These are phyloP conservation scores for Xylocampa areola DNA, from an alignment of 2,888 invertebrate genomes.

Conservation along the genomic window DNA sequence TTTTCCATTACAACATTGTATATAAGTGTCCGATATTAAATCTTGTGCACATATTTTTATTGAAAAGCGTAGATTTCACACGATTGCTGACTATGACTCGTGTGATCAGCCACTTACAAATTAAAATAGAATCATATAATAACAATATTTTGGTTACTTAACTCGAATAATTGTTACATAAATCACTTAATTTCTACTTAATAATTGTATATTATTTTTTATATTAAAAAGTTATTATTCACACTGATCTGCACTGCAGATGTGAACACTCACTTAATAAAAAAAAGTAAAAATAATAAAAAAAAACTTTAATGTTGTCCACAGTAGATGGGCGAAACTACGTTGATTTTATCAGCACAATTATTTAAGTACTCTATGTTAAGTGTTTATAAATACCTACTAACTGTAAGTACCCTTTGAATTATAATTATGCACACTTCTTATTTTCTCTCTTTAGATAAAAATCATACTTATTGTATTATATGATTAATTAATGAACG, in stretches of 20 bases:
- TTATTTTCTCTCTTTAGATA: no score
- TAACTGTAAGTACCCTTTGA: no score
- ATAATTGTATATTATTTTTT: conserved; percentile 19
- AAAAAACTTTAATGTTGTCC: not conserved
- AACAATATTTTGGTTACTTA: conserved; percentile 31
- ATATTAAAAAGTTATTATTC: conserved; percentile 11
- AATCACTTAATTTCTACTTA: conserved; percentile 56
- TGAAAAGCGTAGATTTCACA: no score
- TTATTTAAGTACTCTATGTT: not conserved
- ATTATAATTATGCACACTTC: no score
- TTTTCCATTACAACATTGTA: conserved; percentile 18
- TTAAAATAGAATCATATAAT: not conserved
- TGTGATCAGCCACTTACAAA: conserved; percentile 2
- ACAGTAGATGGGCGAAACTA: not conserved
- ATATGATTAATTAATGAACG: no score
- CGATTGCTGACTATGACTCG: not conserved
- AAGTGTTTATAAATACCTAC: no score
- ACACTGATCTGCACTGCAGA: conserved; percentile 10
- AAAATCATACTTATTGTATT: no score
- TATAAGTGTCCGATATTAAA: conserved; percentile 9
- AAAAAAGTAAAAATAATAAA: conserved; percentile 28
- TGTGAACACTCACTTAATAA: conserved; percentile 16
- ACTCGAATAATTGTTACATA: conserved; percentile 41
- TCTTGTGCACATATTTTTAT: not conserved
- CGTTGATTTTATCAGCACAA: conserved; percentile 39